These are phyloP conservation scores for Drosophila niveifrons DNA, from an alignment of 2,888 invertebrate species.

Conservation along the genomic window DNA sequence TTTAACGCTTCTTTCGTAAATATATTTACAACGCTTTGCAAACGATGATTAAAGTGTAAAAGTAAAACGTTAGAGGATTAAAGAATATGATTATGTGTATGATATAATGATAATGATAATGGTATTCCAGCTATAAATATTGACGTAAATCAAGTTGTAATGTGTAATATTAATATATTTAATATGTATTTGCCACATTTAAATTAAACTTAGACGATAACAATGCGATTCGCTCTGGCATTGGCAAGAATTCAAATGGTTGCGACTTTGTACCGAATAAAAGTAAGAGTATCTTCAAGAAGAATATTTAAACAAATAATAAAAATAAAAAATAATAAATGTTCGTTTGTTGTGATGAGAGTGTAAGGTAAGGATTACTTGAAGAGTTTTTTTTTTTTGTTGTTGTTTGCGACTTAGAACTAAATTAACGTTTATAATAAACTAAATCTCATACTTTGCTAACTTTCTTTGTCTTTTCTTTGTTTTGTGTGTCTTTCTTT, in stretches of 20 bases:
- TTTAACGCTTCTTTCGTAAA: constrained; percentile 44
- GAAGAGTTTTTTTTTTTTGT: not conserved
- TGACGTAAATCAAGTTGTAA: constrained; percentile 2
- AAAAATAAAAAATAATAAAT: constrained; percentile 27
- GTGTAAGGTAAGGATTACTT: constrained; percentile 14
- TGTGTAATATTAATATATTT: constrained; percentile 42
- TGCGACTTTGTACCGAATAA: constrained; percentile 32
- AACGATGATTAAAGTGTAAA: constrained; percentile 40
- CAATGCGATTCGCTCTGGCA: constrained; percentile 33
- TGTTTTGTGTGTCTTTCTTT: constrained; percentile 55
- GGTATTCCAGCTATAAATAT: constrained; percentile 32
- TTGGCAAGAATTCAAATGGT: constrained; percentile 44
- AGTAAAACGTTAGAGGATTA: constrained; percentile 10
- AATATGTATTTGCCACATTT: constrained; percentile 57
- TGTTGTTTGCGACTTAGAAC: constrained; percentile 48
- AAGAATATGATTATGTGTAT: not conserved
- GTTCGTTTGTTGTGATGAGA: constrained; percentile 60
- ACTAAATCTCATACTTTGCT: constrained; percentile 63
- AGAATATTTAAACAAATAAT: constrained; percentile 10
- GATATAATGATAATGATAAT: constrained; percentile 1
- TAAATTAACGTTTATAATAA: constrained; percentile 70
- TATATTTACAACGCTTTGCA: constrained; percentile 61
- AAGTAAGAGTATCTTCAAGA: constrained; percentile 39
- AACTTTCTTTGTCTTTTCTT: constrained; percentile 61
- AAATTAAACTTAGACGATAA: constrained; percentile 39